A percentile compares a stretch with the other conserved stretches of the same genome.
These are phyloP conservation scores for Cygnus buccinator DNA, from an alignment of 2,113 vertebrate species.

Conservation along the genomic window DNA sequence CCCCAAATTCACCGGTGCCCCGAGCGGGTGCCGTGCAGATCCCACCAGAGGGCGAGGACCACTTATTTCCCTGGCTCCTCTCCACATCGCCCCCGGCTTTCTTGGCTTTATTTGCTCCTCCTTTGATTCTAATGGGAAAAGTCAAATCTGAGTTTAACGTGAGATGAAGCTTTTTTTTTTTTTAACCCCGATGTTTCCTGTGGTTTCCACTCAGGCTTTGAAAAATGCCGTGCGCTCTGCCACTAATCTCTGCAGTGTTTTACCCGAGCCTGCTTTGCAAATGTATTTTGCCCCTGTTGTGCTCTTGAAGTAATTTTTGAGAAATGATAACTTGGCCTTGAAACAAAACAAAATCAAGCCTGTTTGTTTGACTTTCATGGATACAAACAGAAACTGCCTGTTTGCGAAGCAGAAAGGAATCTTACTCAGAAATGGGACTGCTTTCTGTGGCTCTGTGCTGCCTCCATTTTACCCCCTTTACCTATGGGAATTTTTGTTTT, in stretches of 20 bases:
- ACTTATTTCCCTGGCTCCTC: neutral
- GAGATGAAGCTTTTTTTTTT: neutral
- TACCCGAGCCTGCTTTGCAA: slow-evolving; percentile 12
- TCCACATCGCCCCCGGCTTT: neutral
- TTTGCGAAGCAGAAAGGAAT: neutral
- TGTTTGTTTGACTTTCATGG: neutral
- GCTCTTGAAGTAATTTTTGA: slow-evolving; percentile 18
- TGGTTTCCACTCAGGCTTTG: neutral
- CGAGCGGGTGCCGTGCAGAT: neutral
- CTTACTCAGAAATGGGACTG: neutral
- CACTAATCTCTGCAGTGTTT: neutral
- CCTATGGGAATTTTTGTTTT: neutral
- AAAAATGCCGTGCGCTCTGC: neutral
- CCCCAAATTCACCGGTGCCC: neutral
- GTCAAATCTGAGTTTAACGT: neutral
- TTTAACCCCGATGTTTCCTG: neutral
- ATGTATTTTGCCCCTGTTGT: slow-evolving; percentile 24
- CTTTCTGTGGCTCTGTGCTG: neutral
- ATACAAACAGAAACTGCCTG: slow-evolving; percentile 3
- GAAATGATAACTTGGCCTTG: neutral
- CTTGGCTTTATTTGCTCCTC: neutral
- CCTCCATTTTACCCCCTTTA: neutral
- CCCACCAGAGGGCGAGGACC: neutral
- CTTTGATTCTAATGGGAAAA: neutral
- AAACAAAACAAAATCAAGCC: slow-evolving; percentile 39